These are phyloP conservation scores for Sinohyriopsis cumingii DNA, from an alignment of 2,888 invertebrate genomes.

Conservation along the genomic window DNA sequence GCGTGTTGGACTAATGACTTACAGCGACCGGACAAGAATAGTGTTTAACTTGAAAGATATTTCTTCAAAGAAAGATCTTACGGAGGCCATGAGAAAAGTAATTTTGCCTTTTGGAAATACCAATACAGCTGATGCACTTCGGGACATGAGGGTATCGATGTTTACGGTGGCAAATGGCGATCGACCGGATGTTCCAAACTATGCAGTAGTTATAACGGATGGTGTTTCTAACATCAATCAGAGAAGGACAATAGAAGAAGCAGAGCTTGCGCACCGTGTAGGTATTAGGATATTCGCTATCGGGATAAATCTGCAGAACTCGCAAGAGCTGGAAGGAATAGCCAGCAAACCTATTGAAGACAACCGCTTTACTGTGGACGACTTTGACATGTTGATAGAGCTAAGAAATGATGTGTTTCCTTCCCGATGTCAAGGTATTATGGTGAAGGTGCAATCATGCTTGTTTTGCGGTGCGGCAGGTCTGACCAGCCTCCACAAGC, in stretches of 20 bases:
- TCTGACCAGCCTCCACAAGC: too few species aligned
- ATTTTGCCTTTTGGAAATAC: constrained; percentile 49
- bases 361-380: constrained; percentile 38
- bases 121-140: constrained; percentile 56
- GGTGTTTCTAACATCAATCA: constrained; percentile 56
- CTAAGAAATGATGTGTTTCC: constrained; percentile 26
- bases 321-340: constrained; percentile 41
- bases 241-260: constrained; percentile 41
- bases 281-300: constrained; percentile 47
- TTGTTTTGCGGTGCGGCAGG: too few species aligned
- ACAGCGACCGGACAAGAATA: constrained; percentile 41
- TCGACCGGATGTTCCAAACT: constrained; percentile 45
- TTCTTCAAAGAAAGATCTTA: constrained; percentile 28
- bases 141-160: constrained; percentile 42
- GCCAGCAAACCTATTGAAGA: constrained; percentile 37
- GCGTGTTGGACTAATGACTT: constrained; percentile 50
- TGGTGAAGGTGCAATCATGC: neutral
- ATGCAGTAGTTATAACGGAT: constrained; percentile 57
- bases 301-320: constrained; percentile 42
- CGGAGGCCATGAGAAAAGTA: constrained; percentile 38
- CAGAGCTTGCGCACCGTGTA: constrained; percentile 20
- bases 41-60: constrained; percentile 52
- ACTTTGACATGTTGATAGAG: constrained; percentile 37
- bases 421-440: constrained; percentile 26
- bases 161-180: constrained; percentile 54